Base-by-base conservation (phyloP, 2,888 invertebrate species). In the Drosophila pegasa region DNA sequence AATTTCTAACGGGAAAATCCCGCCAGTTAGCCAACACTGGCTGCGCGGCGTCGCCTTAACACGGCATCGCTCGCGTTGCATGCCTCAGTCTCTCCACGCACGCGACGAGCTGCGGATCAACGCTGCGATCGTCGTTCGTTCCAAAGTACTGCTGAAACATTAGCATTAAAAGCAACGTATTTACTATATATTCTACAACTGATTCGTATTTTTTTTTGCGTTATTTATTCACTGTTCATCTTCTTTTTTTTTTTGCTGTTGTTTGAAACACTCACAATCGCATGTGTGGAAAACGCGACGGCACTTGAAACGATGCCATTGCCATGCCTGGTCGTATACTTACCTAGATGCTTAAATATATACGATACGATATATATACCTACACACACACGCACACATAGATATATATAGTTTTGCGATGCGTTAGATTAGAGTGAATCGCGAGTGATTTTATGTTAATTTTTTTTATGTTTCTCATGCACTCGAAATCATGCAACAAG, bases 41-140 rank as follows among this genome's bases (percentile, higher is more conserved):
- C 47, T n/a, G 20, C 14, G 16, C 20, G 54, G 10, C 66, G 55
- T 71, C 51, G 68, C 72, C 54, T 75, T 37, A 71, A 60, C 76
- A 72, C 68, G 60, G 54, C 68, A 60, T 61, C 68, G 76, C 68
- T 48, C 37, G 12, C 61, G 61, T 66, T 68, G 78, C 75, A 66
- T 78, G 78, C 72, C 75, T 81, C 76, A 70, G 66, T 80, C 70
- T 76, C 67, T 81, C 71, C 48, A 73, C 74, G 76, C 68, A 78
- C 75, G 85, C 85, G 75, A 72, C 73, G 79, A 76, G 73, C 70
- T 76, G 79, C 73, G 79, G 76, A 76, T 76, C 80, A 61, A 57
- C 66, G 79, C 72, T 75, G 75, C 68, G 78, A 66, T 78, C 68
- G 80, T 66, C 65, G 63, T 40, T 31, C 59, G 62, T 33, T 45